These are phyloP conservation scores for Mythimna pallens DNA, from an alignment of 2,888 invertebrate genomes.

Conservation along the genomic window DNA sequence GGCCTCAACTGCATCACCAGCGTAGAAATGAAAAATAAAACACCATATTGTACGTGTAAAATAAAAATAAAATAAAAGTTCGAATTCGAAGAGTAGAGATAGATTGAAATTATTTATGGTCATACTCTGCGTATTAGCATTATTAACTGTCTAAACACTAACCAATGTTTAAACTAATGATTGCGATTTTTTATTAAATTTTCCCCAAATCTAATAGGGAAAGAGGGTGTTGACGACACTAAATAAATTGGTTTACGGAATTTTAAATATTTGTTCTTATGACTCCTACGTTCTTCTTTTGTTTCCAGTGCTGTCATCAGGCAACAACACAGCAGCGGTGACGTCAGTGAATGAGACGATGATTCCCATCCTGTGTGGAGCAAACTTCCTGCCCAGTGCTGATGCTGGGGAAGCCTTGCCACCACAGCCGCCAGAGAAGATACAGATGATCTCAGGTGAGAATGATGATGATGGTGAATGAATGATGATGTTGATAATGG, in stretches of 20 bases:
- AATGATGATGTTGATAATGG: neutral
- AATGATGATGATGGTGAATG: neutral
- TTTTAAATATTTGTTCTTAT: neutral
- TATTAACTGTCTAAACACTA: no score
- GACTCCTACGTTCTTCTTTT: neutral
- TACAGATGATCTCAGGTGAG: slow-evolving; percentile 90
- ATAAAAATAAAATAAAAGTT: no score
- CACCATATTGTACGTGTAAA: no score
- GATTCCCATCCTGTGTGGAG: slow-evolving; percentile 85
- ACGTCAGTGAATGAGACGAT: slow-evolving; percentile 81
- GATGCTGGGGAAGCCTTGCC: slow-evolving; percentile 85
- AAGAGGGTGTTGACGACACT: no score
- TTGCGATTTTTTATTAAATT: no score
- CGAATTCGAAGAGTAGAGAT: no score
- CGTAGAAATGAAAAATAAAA: no score
- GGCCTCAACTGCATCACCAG: no score
- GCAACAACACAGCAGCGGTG: slow-evolving; percentile 83
- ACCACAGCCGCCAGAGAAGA: slow-evolving; percentile 88
- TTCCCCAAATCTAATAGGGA: no score
- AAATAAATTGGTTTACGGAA: neutral
- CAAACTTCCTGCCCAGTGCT: slow-evolving; percentile 86
- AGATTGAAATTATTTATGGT: no score
- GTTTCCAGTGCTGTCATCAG: slow-evolving; percentile 83
- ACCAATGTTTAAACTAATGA: no score
- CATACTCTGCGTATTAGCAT: no score